Evolutionary conservation across 2,797 vertebrate species (phyloP), one percentile per base, ranked within the genome.

Genomic region (Typhlichthys eigenmanni): DNA sequence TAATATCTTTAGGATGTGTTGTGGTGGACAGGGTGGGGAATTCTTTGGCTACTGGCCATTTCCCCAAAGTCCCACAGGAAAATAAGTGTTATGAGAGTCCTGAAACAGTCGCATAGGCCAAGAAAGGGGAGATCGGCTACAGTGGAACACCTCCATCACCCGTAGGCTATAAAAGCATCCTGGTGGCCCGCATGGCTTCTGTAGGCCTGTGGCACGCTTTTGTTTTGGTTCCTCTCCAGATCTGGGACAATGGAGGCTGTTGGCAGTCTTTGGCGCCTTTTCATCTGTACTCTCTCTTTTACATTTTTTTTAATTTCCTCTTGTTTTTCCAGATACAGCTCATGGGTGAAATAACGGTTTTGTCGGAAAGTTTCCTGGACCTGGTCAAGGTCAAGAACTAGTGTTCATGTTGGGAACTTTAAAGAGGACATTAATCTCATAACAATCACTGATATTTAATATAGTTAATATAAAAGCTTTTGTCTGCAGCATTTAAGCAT

Each of bases 361-460:
- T 87, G 88, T 90, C 81, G 90, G 83, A 89, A 74, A 89, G 78
- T 91, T 92, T 93, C 89, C 87, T 89, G 83, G 81, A 83, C 81
- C 73, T 75, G 81, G 71, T 84, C 78, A 59, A 82, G 79, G 80
- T 85, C 80, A 79, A 57, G 29, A 72, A 58, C 45, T 48, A 52
- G 68, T 76, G 76, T 82, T 83, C 56, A 9, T 64, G 65, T 54
- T 32, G 58, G 63, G 72, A 58, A 73, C 60, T 82, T 78, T 78
- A 55, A 45, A 55, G 45, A 67, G 49, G 4, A 59, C 64, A 38
- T 38, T 38, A 6, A 24, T 17, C 13, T 17, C 10, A 54, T 1
- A 72, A 45, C 62, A 75, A 74, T 62, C 77, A 60, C 69, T 70
- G 70, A 75, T 78, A 65, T 24, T 24, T 24, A 58, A 61, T 77